Percentiles rank a stretch among this genome's conserved stretches.
phyloP scores from a whole-genome alignment of 2,113 vertebrate genomes.

The Eleginops maclovinus region DNA sequence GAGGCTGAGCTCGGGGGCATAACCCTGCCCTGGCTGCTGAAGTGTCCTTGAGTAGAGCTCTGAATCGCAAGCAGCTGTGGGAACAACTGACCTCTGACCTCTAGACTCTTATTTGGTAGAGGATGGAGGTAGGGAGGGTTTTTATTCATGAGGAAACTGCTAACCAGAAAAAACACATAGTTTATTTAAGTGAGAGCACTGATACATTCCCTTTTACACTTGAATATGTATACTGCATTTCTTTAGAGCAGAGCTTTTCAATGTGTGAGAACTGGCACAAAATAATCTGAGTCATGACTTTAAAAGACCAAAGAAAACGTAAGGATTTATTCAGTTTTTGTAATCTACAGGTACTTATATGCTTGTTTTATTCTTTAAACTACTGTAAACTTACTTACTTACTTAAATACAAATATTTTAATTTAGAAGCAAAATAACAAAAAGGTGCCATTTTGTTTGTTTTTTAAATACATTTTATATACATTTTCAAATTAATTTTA shows the following conservation, averaged over 20 bases:
- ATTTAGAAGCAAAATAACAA: too few relatives aligned
- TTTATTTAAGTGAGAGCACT: background rate
- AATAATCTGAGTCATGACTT: too few relatives aligned
- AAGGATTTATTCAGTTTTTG: too few relatives aligned
- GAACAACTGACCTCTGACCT: conserved; percentile 30
- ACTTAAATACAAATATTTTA: too few relatives aligned
- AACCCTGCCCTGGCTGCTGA: conserved; percentile 30
- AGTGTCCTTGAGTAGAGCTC: conserved; percentile 43
- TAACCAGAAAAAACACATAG: background rate
- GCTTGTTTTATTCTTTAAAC: too few relatives aligned
- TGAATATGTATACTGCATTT: background rate
- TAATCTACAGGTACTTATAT: too few relatives aligned
- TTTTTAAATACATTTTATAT: too few relatives aligned
- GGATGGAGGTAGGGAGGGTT: background rate
- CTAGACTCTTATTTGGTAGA: background rate
- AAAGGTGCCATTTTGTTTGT: too few relatives aligned
- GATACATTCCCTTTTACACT: background rate
- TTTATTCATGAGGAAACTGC: background rate
- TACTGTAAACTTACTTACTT: too few relatives aligned
- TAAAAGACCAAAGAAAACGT: too few relatives aligned
- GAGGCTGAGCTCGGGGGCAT: conserved; percentile 33
- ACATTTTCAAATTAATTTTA: too few relatives aligned
- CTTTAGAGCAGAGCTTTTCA: background rate
- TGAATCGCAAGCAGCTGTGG: conserved; percentile 46
- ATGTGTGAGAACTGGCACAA: too few relatives aligned